phyloP scores from a whole-genome alignment of 2,888 invertebrate species.

The Epiblema foenella region DNA sequence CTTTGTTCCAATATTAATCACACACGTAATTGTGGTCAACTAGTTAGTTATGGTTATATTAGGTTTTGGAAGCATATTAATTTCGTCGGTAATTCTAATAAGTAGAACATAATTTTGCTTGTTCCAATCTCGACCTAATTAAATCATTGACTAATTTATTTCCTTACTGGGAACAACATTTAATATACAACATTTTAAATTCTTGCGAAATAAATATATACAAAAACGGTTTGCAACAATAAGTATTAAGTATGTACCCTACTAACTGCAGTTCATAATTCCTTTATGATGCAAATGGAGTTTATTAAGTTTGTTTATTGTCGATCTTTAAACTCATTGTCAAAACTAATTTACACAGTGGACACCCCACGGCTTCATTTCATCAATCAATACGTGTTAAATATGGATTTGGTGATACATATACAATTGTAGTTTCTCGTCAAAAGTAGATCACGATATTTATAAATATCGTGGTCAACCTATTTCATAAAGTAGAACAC shows the following conservation, averaged over 20 bases:
- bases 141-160: neutral
- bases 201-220: neutral
- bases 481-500: slow-evolving; percentile 2
- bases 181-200: neutral
- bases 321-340: slow-evolving; percentile 15
- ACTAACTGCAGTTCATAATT: slow-evolving; percentile 1
- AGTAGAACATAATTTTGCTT: neutral
- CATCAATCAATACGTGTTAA: slow-evolving; percentile 14
- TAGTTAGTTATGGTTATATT: neutral
- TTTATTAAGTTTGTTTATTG: neutral
- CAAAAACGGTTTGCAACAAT: neutral
- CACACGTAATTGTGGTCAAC: neutral
- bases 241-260: neutral
- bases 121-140: neutral
- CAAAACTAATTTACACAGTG: neutral
- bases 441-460: neutral
- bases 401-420: neutral
- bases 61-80: neutral
- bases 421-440: neutral
- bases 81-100: neutral
- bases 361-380: neutral
- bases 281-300: slow-evolving; percentile 18
- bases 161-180: neutral
- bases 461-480: slow-evolving; percentile 12
- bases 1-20: neutral